Base-by-base conservation (phyloP, 1,140 invertebrate species). In the Lepidurus apus region DNA sequence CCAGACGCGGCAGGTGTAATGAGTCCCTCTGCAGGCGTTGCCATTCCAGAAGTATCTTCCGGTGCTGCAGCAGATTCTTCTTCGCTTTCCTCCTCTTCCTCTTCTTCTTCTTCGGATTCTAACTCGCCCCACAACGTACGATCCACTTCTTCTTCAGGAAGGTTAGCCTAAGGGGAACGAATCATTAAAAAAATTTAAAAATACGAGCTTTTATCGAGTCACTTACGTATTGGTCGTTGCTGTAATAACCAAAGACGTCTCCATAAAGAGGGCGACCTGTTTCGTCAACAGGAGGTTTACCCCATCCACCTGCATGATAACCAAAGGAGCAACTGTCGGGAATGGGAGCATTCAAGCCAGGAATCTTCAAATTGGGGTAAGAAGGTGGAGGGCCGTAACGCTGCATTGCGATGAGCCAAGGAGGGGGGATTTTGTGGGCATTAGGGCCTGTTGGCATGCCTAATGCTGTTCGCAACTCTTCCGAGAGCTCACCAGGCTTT, bases 351-450 rank as follows among this genome's bases (percentile, higher is more conserved):
- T 97, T 98, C 1, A 99, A 87, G 65, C 91, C 90, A 11, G 97
- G 95, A 83, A 99, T 98, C 86, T 98, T 99, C 0, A 99, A 87
- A 87, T 98, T 99, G 2, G 98, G 98, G 87, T 99, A 99, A 73
- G 96, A 98, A 0, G 98, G 98, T 6, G 98, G 98, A 7, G 98
- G 98, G 0, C 98, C 98, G 86, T 99, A 99, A 81, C 98, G 90
- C 86, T 99, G 98, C 92, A 99, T 99, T 7, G 98, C 98, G 86
- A 99, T 99, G 34, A 99, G 86, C 98, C 98, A 99, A 43, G 98
- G 98, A 6, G 98, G 98, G 9, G 98, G 98, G 78, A 80, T 81
- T 80, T 93, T 93, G 81, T 93, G 89, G 44, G 91, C 91, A 85
- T 90, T 95, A 0, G 94, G 93, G 4, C 98, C 98, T 73, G 98